Conservation (phyloP, 2,888 invertebrate species). For the Callimorpha dominula region DNA sequence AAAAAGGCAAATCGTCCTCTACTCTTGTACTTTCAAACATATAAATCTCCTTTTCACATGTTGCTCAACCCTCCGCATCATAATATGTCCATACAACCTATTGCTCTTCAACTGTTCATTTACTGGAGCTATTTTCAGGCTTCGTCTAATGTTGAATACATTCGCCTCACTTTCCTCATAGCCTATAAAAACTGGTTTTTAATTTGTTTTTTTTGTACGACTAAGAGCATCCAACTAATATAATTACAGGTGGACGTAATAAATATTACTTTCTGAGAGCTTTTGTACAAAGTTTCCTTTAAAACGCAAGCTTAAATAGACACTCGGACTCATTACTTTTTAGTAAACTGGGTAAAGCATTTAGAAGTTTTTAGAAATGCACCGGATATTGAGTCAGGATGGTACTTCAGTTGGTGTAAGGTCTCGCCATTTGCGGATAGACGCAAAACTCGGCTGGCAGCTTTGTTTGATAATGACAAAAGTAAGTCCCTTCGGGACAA, state of each 20-base stretch:
- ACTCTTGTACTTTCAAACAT: no score
- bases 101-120: no score
- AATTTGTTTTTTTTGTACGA: neutral
- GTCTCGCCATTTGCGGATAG: neutral
- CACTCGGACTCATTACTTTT: constrained; percentile 6
- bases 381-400: neutral
- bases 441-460: neutral
- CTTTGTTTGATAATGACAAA: neutral
- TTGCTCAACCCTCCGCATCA: no score
- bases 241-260: constrained; percentile 10
- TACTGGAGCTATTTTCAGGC: no score
- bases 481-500: neutral
- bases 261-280: constrained; percentile 5
- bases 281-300: constrained; percentile 6
- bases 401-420: neutral
- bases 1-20: no score
- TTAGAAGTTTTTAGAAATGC: constrained; percentile 3
- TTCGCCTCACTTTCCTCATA: no score
- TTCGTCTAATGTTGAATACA: no score
- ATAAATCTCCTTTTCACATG: no score
- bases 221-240: neutral
- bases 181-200: no score
- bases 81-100: no score
- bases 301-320: constrained; percentile 8
- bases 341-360: neutral